Conservation (phyloP, 2,888 invertebrate genomes). For the Lysandra bellargus region DNA sequence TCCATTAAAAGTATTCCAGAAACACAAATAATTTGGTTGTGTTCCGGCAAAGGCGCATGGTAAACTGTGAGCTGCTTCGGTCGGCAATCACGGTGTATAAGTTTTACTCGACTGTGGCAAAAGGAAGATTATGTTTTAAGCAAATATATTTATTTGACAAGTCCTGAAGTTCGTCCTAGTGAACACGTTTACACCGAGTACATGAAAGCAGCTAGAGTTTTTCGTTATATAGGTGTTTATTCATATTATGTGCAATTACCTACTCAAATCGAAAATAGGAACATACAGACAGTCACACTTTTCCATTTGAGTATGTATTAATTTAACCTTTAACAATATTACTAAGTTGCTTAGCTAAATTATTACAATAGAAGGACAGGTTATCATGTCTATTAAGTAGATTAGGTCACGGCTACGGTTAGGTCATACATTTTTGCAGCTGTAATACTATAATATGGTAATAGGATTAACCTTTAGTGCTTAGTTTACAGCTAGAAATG, state of each 20-base stretch:
- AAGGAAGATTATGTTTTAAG: no score
- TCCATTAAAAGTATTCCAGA: neutral
- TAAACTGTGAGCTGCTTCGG: neutral
- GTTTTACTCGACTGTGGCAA: no score
- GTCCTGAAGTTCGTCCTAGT: no score
- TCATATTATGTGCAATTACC: no score
- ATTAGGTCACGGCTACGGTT: conserved; percentile 18
- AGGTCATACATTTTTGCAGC: conserved; percentile 11
- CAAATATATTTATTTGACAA: no score
- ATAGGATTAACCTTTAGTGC: neutral
- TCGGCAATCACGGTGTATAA: no score
- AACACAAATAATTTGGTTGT: neutral
- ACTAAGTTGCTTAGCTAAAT: neutral
- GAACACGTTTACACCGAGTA: no score
- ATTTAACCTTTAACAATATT: neutral
- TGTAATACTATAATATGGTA: conserved; percentile 3
- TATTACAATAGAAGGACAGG: neutral
- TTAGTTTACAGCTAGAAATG: neutral
- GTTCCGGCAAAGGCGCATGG: neutral
- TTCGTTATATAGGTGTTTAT: no score
- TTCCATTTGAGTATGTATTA: neutral
- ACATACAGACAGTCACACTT: no score
- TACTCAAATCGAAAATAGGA: no score
- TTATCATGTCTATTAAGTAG: conserved; percentile 1
- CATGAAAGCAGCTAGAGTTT: no score